phyloP scores from a whole-genome alignment of 2,797 vertebrate species.

The Paguma larvata region DNA sequence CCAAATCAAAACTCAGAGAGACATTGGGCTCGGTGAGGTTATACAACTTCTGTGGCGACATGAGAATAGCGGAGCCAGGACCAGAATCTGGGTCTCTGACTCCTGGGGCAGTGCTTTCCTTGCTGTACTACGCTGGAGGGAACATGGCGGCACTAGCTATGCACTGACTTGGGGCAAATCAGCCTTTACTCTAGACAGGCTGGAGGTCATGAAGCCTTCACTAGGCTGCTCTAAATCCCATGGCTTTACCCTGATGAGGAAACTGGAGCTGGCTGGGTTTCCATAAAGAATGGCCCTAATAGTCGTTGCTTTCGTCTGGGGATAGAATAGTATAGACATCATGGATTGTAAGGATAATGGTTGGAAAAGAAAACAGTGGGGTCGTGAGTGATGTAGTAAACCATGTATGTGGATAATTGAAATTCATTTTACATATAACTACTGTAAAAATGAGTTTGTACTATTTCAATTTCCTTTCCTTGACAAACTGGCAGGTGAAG shows the following conservation, averaged over 20 bases:
- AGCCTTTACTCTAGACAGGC: background rate
- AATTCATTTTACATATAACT: background rate
- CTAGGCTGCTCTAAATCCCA: background rate
- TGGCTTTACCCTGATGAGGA: background rate
- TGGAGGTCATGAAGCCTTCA: background rate
- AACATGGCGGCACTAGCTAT: background rate
- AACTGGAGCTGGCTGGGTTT: background rate
- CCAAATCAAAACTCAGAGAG: background rate
- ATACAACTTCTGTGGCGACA: background rate
- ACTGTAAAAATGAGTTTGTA: background rate
- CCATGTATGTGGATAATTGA: background rate
- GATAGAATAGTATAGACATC: slow-evolving; percentile 18
- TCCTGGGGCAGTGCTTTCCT: background rate
- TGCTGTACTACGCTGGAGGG: background rate
- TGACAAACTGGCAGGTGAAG: background rate
- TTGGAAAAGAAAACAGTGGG: background rate
- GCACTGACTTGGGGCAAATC: background rate
- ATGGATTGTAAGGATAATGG: background rate
- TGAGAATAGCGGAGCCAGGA: background rate
- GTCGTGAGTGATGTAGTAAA: background rate
- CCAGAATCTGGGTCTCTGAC: background rate
- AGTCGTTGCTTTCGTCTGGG: background rate
- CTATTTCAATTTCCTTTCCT: background rate
- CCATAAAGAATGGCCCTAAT: background rate
- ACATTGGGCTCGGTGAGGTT: background rate